phyloP scores from a whole-genome alignment of 2,113 vertebrate species.

The Picathartes gymnocephalus region DNA sequence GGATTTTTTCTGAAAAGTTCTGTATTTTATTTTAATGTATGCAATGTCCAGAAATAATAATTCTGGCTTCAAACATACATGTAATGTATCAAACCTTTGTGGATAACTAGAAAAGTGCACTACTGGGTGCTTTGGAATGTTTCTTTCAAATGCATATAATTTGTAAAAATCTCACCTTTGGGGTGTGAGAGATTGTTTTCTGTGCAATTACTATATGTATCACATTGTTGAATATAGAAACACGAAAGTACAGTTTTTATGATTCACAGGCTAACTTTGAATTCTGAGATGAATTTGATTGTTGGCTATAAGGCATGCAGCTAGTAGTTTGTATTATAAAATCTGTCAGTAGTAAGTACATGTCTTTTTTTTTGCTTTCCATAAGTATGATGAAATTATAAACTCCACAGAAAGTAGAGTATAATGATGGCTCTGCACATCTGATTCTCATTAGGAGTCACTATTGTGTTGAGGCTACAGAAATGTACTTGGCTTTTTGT shows the following conservation, averaged over 20 bases:
- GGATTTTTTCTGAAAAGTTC: background rate
- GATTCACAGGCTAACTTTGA: background rate
- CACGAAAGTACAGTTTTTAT: background rate
- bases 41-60: background rate
- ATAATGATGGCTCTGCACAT: background rate
- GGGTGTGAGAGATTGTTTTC: background rate
- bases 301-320: background rate
- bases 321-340: slow-evolving; percentile 8
- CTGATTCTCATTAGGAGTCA: background rate
- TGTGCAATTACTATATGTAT: background rate
- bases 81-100: background rate
- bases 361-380: background rate
- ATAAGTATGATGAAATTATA: background rate
- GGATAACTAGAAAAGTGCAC: background rate
- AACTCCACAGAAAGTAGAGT: background rate
- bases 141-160: background rate
- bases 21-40: background rate
- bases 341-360: background rate
- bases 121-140: background rate
- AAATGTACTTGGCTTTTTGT: background rate
- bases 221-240: background rate
- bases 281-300: background rate
- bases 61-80: background rate
- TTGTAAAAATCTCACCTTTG: background rate
- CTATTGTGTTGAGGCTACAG: background rate